Evolutionary conservation across 2,888 invertebrate genomes (phyloP).

Genomic region (Melanchra persicariae): DNA sequence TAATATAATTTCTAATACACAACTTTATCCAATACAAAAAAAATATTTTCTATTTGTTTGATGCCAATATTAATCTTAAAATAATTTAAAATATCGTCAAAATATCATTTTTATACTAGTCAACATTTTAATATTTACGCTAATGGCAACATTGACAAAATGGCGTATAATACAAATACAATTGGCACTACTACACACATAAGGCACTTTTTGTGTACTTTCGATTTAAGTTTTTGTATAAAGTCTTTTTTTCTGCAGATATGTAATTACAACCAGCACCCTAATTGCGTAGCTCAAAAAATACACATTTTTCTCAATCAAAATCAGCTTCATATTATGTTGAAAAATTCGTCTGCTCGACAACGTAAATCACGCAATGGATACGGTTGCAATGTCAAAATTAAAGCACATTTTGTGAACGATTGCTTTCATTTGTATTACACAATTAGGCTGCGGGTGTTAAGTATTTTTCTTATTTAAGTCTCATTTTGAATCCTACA

Average conservation of each 20-base stretch:
- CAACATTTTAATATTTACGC: slow-evolving; percentile 58
- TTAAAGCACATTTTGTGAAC: too few relatives aligned
- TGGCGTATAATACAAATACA: slow-evolving; percentile 38
- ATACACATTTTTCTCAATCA: too few relatives aligned
- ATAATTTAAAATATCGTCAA: slow-evolving; percentile 11
- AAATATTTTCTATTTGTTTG: slow-evolving; percentile 13
- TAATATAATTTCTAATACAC: slow-evolving; percentile 24
- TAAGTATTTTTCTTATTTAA: background rate
- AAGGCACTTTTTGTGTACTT: slow-evolving; percentile 62
- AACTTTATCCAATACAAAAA: slow-evolving; percentile 27
- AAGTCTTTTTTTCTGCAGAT: slow-evolving; percentile 16
- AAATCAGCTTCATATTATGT: too few relatives aligned
- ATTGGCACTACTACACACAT: slow-evolving; percentile 42
- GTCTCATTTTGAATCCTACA: background rate
- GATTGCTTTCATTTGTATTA: too few relatives aligned
- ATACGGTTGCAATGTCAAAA: too few relatives aligned
- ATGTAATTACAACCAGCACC: slow-evolving; percentile 12
- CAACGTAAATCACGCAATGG: too few relatives aligned
- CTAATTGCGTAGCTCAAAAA: too few relatives aligned
- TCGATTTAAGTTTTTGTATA: slow-evolving; percentile 17
- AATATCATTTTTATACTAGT: slow-evolving; percentile 35
- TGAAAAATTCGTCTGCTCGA: too few relatives aligned
- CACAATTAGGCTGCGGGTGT: too few relatives aligned
- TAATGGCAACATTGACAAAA: slow-evolving; percentile 65
- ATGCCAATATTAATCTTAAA: slow-evolving; percentile 5